Evolutionary conservation across 2,888 invertebrate species (phyloP).

Genomic region (Himalopsyche tibetana): DNA sequence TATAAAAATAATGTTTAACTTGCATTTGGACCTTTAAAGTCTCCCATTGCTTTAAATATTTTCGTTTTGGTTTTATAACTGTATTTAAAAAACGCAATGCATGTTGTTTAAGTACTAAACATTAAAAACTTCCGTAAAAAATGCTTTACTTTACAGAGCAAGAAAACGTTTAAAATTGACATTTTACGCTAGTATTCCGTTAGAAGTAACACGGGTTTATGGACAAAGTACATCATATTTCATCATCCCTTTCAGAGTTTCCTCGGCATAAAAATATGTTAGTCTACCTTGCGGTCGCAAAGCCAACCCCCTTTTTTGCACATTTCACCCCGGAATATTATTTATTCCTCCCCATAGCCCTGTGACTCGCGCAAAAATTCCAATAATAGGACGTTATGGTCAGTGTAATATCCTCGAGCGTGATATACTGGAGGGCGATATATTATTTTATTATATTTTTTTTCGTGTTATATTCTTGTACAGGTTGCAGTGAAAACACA

Average conservation of each 20-base stretch:
- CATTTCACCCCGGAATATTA: conserved; percentile 57
- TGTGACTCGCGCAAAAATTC: conserved; percentile 63
- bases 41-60: too few species aligned
- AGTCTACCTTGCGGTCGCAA: conserved; percentile 27
- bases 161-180: conserved; percentile 39
- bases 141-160: not conserved
- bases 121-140: too few species aligned
- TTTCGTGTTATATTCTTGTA: conserved; percentile 35
- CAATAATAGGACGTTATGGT: conserved; percentile 65
- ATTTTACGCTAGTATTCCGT: conserved; percentile 25
- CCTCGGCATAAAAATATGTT: conserved; percentile 42
- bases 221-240: conserved; percentile 42
- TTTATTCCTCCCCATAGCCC: conserved; percentile 60
- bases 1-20: too few species aligned
- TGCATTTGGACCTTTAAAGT: too few species aligned
- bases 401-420: conserved; percentile 64
- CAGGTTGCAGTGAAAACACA: conserved; percentile 12
- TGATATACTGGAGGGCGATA: conserved; percentile 58
- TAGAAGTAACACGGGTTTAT: conserved; percentile 17
- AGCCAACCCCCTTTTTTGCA: conserved; percentile 39
- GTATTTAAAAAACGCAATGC: too few species aligned
- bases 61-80: too few species aligned
- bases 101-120: too few species aligned
- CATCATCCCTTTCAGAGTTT: conserved; percentile 33
- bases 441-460: conserved; percentile 38